Base-by-base conservation (phyloP, 2,113 vertebrate genomes). In the Geococcyx californianus region DNA sequence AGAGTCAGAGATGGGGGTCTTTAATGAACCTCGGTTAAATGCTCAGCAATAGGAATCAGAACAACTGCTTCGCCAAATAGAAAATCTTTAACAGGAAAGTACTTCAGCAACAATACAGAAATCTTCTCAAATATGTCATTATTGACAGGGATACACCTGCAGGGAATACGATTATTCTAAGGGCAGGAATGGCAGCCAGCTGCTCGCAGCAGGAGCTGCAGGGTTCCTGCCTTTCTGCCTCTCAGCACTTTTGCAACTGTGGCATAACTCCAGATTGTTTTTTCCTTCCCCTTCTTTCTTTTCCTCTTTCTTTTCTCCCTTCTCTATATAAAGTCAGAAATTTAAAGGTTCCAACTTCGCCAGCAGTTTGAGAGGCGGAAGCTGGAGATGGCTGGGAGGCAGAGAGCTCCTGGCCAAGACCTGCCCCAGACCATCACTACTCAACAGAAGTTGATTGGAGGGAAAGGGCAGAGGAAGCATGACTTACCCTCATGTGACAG, bases 251-350 rank as follows among this genome's bases (percentile, higher is more conserved):
- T 17, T 44, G 87, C 66, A 93, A n/a, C 54, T 2, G 15, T 58
- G 88, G 33, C 87, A n/a, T 42, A 74, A 69, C 34, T 91, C 63
- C 55, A 74, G 42, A 44, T 80, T 52, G 38, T 12, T 74, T 91
- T 90, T 76, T 73, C 70, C 78, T 89, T 95, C 76, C 79, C 7
- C 62, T 90, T 90, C 63, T 83, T 83, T 77, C 45, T 85, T 96
- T 86, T 89, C 89, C 90, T 90, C 90, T 96, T 95, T 90, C 21
- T 85, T 93, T 73, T 84, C 56, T 68, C 58, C 90, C 49, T 84
- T 79, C 52, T 33, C 5, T 64, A 23, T 20, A 33, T 55, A 14
- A 74, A 74, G 59, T 76, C 95, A 95, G 92, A 82, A 78, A 36
- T 70, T 96, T 90, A 11, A 8, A 66, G 36, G 38, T 28, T 69